These are phyloP conservation scores for Glareola pratincola DNA, from an alignment of 2,113 vertebrate species.

Conservation along the genomic window DNA sequence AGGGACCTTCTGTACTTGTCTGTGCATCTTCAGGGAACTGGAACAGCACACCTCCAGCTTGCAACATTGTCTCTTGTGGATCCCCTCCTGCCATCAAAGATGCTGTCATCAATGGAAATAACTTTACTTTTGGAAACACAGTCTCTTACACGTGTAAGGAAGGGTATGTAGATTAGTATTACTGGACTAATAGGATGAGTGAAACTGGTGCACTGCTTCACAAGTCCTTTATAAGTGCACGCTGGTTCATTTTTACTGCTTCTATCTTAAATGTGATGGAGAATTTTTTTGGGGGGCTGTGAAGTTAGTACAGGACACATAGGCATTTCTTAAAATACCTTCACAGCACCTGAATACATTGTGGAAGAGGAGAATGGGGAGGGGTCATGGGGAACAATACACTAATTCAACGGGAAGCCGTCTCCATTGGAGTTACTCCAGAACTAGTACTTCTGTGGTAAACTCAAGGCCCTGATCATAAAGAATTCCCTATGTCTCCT, in stretches of 20 bases:
- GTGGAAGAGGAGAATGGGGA: not conserved
- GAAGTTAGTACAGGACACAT: not conserved
- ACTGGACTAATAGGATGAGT: not conserved
- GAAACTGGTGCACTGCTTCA: not conserved
- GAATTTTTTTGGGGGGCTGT: not conserved
- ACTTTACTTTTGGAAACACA: slow-evolving; percentile 84
- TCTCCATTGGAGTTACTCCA: not conserved
- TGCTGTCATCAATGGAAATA: slow-evolving; percentile 76
- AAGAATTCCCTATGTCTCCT: not conserved
- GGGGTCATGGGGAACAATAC: not conserved
- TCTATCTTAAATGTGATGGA: not conserved
- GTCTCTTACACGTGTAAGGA: slow-evolving; percentile 91
- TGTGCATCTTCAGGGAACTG: slow-evolving; percentile 87
- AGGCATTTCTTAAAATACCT: not conserved
- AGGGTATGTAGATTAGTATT: slow-evolving; percentile 80
- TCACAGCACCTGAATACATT: not conserved
- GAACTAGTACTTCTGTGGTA: not conserved
- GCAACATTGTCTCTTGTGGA: slow-evolving; percentile 81
- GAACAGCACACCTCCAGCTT: slow-evolving; percentile 82
- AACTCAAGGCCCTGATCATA: not conserved
- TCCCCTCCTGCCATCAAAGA: slow-evolving; percentile 84
- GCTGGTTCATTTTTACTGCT: not conserved
- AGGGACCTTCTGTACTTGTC: slow-evolving; percentile 82
- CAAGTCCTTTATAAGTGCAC: not conserved
- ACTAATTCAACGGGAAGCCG: not conserved